These are phyloP conservation scores for Autographa pulchrina DNA, from an alignment of 2,888 invertebrate genomes.

Conservation along the genomic window DNA sequence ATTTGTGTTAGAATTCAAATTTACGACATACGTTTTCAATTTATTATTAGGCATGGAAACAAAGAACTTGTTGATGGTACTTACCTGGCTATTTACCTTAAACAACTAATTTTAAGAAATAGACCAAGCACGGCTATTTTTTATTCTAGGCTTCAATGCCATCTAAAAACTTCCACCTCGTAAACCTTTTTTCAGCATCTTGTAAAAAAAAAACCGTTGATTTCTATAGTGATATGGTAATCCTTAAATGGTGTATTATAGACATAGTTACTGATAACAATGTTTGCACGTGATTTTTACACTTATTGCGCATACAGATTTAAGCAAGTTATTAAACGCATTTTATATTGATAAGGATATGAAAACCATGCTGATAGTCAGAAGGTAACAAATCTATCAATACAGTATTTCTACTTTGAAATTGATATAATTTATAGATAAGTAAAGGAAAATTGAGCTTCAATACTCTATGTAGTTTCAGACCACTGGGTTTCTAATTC, in stretches of 20 bases:
- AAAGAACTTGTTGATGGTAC: no score
- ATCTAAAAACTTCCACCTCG: neutral
- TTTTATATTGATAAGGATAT: conserved; percentile 10
- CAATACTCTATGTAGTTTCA: no score
- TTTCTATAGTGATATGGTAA: conserved; percentile 33
- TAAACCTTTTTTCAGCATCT: neutral
- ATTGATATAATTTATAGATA: no score
- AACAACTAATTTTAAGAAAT: no score
- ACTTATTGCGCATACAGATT: neutral
- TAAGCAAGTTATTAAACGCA: neutral
- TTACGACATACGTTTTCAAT: no score
- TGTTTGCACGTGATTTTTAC: conserved; percentile 14
- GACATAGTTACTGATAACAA: conserved; percentile 34
- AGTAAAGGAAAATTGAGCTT: no score
- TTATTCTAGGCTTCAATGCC: neutral
- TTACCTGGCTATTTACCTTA: no score
- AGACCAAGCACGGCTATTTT: no score
- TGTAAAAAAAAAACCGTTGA: conserved; percentile 20
- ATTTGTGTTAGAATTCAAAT: no score
- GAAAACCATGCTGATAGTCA: neutral
- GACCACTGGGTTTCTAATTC: no score
- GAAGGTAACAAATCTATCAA: neutral
- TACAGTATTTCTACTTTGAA: no score
- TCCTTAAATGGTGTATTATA: conserved; percentile 23
- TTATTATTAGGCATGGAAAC: no score